Evolutionary conservation across 2,113 vertebrate genomes (phyloP).

Genomic region (Turdus rufiventris): DNA sequence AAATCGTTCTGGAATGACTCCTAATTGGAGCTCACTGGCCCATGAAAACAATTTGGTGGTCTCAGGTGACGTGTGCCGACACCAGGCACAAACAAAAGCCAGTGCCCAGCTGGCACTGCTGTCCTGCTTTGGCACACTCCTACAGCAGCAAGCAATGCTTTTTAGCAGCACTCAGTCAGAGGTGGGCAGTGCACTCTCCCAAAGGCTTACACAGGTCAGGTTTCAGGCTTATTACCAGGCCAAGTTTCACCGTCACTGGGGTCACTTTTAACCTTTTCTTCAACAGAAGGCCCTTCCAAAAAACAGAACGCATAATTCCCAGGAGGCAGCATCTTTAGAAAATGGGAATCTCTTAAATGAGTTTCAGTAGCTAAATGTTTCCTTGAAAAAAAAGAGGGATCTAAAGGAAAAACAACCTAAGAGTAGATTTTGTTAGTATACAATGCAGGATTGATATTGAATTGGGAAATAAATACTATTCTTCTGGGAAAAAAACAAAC

Average conservation of each 20-base stretch:
- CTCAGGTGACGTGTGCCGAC: neutral
- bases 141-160: neutral
- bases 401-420: neutral
- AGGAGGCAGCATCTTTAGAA: neutral
- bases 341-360: neutral
- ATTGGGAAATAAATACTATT: neutral
- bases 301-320: neutral
- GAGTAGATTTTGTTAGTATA: neutral
- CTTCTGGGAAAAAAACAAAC: neutral
- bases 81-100: rapidly evolving
- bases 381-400: neutral
- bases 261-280: neutral
- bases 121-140: neutral
- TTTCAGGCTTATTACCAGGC: neutral
- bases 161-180: neutral
- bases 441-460: neutral
- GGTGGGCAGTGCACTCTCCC: neutral
- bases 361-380: neutral
- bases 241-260: neutral
- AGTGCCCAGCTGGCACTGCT: neutral
- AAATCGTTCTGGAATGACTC: neutral
- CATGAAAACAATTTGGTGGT: neutral
- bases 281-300: neutral
- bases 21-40: neutral
- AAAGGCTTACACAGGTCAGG: neutral